A percentile compares a stretch with the other conserved stretches of the same genome.
phyloP scores from a whole-genome alignment of 2,113 vertebrate genomes.

The Osmerus mordax region DNA sequence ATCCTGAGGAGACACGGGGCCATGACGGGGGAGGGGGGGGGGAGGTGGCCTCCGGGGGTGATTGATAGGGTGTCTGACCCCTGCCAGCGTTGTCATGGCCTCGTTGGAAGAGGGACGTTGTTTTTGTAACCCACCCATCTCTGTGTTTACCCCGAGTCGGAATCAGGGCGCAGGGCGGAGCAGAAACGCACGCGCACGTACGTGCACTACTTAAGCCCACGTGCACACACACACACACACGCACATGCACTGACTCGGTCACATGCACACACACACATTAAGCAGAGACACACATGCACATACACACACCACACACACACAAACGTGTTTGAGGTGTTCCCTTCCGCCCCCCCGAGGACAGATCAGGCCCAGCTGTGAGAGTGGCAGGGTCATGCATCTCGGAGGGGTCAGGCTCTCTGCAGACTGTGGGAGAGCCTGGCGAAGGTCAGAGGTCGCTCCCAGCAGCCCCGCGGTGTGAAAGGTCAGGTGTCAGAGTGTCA shows the following conservation, averaged over 20 bases:
- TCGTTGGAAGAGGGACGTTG: constrained; percentile 46
- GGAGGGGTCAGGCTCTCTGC: constrained; percentile 30
- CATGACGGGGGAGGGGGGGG: constrained; percentile 49
- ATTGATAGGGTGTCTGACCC: constrained; percentile 66
- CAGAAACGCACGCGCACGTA: neutral
- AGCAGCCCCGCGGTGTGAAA: constrained; percentile 79
- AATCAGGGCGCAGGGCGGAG: constrained; percentile 11
- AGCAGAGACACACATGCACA: neutral
- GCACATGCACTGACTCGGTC: neutral
- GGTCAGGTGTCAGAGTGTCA: constrained; percentile 80
- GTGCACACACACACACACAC: constrained; percentile 3
- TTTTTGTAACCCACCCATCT: constrained; percentile 61
- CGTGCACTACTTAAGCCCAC: constrained; percentile 26
- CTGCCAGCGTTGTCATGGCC: constrained; percentile 42
- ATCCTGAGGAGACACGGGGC: constrained; percentile 57
- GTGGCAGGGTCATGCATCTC: constrained; percentile 70
- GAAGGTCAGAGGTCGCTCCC: constrained; percentile 74
- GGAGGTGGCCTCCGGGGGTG: constrained; percentile 60
- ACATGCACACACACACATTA: neutral
- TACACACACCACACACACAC: constrained; percentile 8
- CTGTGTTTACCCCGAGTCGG: constrained; percentile 43
- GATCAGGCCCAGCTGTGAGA: constrained; percentile 79
- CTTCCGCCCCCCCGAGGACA: constrained; percentile 71
- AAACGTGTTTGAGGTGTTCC: constrained; percentile 62
- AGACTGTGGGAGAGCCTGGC: constrained; percentile 67